These are phyloP conservation scores for Vireo altiloquus DNA, from an alignment of 2,113 vertebrate genomes.

Conservation along the genomic window DNA sequence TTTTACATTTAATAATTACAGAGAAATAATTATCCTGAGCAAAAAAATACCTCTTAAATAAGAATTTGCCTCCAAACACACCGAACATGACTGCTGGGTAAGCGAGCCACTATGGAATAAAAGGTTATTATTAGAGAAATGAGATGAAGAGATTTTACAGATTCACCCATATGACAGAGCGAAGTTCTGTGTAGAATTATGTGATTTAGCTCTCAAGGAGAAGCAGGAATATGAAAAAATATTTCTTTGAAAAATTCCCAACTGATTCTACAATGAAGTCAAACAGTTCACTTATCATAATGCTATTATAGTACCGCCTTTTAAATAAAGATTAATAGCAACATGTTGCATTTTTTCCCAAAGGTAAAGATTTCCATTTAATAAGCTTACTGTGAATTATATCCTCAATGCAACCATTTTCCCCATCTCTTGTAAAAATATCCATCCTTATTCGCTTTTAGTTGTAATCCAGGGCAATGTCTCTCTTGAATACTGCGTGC, in stretches of 20 bases:
- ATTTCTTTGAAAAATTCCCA: not conserved
- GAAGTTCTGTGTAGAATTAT: not conserved
- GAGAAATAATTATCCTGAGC: not conserved
- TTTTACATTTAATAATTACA: not conserved
- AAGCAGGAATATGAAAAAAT: not conserved
- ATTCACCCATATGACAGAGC: not conserved
- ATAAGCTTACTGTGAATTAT: conserved; percentile 18
- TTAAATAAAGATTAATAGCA: conserved; percentile 31
- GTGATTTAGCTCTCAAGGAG: not conserved
- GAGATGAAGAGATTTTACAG: not conserved
- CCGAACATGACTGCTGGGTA: not conserved
- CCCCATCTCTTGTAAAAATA: not conserved
- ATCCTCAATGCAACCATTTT: not conserved
- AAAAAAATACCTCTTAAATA: not conserved
- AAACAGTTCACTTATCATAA: conserved; percentile 23
- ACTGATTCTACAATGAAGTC: not conserved
- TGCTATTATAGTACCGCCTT: not conserved
- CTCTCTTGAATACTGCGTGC: not conserved
- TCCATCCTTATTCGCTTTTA: not conserved
- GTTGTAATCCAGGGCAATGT: not conserved
- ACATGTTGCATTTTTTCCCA: not conserved
- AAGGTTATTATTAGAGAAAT: not conserved
- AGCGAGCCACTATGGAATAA: not conserved
- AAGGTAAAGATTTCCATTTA: not conserved
- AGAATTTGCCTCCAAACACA: not conserved